A percentile compares a stretch with the other conserved stretches of the same genome.
phyloP scores from a whole-genome alignment of 2,113 vertebrate species.

The Acinonyx jubatus region DNA sequence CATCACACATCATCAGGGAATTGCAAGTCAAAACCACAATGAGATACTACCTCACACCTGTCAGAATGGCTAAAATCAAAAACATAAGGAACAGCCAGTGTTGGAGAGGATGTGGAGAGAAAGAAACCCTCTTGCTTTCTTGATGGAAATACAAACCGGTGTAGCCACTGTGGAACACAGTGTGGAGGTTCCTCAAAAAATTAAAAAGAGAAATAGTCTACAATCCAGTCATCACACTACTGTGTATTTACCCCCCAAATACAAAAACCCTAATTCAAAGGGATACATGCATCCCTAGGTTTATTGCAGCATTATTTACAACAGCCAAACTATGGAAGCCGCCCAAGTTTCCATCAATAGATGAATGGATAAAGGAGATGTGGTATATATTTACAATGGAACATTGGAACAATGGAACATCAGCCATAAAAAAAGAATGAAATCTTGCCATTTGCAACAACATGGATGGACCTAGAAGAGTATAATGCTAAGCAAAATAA shows the following conservation, averaged over 20 bases:
- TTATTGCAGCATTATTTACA: not conserved
- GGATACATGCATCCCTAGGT: not conserved
- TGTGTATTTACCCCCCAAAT: not conserved
- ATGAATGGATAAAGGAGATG: not conserved
- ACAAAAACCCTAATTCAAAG: not conserved
- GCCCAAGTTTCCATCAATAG: not conserved
- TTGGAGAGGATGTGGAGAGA: not conserved
- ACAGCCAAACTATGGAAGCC: not conserved
- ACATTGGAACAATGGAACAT: too few relatives aligned
- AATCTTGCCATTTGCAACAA: not conserved
- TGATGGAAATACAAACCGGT: not conserved
- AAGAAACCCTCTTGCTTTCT: not conserved
- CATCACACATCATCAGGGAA: not conserved
- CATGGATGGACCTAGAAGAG: not conserved
- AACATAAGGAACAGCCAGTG: not conserved
- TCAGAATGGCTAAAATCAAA: not conserved
- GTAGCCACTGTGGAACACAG: not conserved
- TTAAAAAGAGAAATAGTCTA: not conserved
- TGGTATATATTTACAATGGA: not conserved
- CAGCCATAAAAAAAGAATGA: not conserved
- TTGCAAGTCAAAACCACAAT: not conserved
- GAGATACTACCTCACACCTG: not conserved
- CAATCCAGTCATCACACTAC: not conserved
- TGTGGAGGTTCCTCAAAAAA: not conserved
- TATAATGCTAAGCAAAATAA: not conserved